Evolutionary conservation across 2,888 invertebrate genomes (phyloP).

Genomic region (Megastigmus dorsalis): DNA sequence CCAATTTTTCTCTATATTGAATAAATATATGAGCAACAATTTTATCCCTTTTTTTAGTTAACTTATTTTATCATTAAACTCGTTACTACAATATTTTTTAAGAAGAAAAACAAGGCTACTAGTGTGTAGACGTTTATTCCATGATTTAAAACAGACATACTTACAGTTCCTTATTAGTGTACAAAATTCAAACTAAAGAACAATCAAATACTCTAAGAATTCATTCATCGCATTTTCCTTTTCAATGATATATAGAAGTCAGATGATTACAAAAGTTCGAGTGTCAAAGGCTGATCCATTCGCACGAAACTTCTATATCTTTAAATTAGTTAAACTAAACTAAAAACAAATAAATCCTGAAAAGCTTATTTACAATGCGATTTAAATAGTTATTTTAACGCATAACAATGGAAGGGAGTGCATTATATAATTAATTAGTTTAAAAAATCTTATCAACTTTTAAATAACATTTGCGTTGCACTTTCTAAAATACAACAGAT

Average conservation of each 20-base stretch:
- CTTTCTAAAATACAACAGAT: constrained; percentile 16
- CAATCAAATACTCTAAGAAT: constrained; percentile 27
- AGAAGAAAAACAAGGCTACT: constrained; percentile 24
- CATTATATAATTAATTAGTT: constrained; percentile 15
- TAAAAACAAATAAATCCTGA: constrained; percentile 45
- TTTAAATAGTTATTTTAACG: constrained; percentile 12
- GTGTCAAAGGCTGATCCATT: constrained; percentile 18
- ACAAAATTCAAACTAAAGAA: constrained; percentile 46
- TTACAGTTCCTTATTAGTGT: constrained; percentile 45
- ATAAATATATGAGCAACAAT: not conserved
- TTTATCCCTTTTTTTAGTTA: not conserved
- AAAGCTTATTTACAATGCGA: constrained; percentile 49
- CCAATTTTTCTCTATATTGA: not conserved
- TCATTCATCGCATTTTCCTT: constrained; percentile 38
- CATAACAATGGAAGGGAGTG: constrained; percentile 42
- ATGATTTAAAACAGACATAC: constrained; percentile 41
- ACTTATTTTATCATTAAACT: too few species aligned
- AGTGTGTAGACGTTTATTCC: constrained; percentile 49
- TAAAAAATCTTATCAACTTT: constrained; percentile 12
- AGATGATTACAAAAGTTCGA: constrained; percentile 34
- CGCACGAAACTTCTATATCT: constrained; percentile 28
- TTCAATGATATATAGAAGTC: constrained; percentile 22
- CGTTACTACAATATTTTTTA: not conserved
- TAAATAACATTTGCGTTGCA: constrained; percentile 26
- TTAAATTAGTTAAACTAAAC: constrained; percentile 33